Conservation (phyloP, 2,888 invertebrate species). For the Marronus borbonicus region DNA sequence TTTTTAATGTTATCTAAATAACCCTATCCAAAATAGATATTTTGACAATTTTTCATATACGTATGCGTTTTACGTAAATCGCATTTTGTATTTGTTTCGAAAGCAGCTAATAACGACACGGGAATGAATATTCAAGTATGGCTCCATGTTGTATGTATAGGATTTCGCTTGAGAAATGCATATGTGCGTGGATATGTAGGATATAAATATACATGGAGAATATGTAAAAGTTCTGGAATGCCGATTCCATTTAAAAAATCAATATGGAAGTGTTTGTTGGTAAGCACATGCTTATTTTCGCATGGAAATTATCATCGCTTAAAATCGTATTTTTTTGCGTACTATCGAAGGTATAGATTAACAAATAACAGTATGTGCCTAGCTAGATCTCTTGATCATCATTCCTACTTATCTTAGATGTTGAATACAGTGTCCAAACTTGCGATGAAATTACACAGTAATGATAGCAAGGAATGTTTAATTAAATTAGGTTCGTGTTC, state of each 20-base stretch:
- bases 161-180: neutral
- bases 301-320: neutral
- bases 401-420: too few relatives aligned
- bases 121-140: conserved; percentile 2
- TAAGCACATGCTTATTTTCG: neutral
- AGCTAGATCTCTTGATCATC: too few relatives aligned
- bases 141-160: neutral
- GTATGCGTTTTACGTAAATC: neutral
- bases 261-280: neutral
- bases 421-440: too few relatives aligned
- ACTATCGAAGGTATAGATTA: too few relatives aligned
- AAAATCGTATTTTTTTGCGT: neutral
- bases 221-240: conserved; percentile 15
- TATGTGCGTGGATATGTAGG: neutral
- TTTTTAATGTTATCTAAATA: conserved; percentile 9
- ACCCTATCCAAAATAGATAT: conserved; percentile 1
- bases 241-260: conserved; percentile 1
- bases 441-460: too few relatives aligned
- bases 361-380: too few relatives aligned
- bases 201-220: neutral
- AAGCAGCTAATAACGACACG: neutral
- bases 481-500: too few relatives aligned
- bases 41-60: neutral
- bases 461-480: too few relatives aligned
- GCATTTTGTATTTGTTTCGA: neutral